These are phyloP conservation scores for Paramisgurnus dabryanus DNA, from an alignment of 2,113 vertebrate species.

Conservation along the genomic window DNA sequence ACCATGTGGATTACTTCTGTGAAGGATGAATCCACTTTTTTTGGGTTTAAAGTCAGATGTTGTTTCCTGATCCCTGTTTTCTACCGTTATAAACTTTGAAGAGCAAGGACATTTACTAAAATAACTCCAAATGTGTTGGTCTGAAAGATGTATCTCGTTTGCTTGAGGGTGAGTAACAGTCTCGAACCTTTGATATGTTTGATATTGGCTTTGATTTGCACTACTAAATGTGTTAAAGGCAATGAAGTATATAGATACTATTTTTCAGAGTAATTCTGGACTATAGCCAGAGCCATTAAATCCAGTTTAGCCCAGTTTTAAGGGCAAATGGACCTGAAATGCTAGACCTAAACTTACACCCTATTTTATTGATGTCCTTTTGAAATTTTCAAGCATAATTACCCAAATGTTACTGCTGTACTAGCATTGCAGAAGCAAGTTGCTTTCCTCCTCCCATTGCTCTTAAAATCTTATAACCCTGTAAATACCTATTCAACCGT, in stretches of 20 bases:
- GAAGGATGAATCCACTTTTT: too few species aligned
- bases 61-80: too few species aligned
- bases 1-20: too few species aligned
- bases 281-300: neutral
- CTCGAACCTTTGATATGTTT: too few species aligned
- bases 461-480: conserved; percentile 56
- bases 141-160: too few species aligned
- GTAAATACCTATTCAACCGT: conserved; percentile 58
- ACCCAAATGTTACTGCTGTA: neutral
- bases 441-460: conserved; percentile 39
- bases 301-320: neutral
- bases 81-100: too few species aligned
- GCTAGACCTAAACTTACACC: neutral
- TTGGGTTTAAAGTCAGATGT: too few species aligned
- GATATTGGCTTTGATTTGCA: too few species aligned
- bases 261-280: neutral
- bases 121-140: too few species aligned
- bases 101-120: too few species aligned
- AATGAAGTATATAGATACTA: neutral
- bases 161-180: too few species aligned
- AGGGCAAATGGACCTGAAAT: neutral
- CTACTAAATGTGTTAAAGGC: too few species aligned
- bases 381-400: conserved; percentile 13
- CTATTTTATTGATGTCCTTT: neutral
- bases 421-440: neutral